A percentile compares a stretch with the other conserved stretches of the same genome.
These are phyloP conservation scores for Pseudachorutes palmiensis DNA, from an alignment of 1,140 invertebrate genomes.

Conservation along the genomic window DNA sequence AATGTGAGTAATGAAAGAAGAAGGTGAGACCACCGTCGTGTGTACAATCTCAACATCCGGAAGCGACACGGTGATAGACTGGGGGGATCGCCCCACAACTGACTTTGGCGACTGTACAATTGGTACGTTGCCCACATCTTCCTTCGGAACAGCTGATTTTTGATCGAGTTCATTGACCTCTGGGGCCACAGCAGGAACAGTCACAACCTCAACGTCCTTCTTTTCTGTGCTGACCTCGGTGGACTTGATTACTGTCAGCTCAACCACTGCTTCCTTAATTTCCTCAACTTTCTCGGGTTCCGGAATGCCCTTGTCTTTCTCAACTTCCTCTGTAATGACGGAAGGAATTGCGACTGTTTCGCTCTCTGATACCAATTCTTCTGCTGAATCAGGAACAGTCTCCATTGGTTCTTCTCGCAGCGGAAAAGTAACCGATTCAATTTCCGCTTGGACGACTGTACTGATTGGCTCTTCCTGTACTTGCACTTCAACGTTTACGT, in stretches of 20 bases:
- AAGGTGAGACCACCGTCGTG: background rate
- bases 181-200: background rate
- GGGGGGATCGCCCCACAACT: background rate
- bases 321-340: constrained; percentile 1
- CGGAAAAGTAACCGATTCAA: no score
- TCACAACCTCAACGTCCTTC: background rate
- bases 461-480: no score
- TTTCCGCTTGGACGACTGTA: no score
- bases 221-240: background rate
- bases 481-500: no score
- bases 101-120: background rate
- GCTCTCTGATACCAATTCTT: background rate
- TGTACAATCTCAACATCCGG: constrained; percentile 9
- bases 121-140: background rate
- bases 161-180: no score
- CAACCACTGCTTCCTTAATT: no score
- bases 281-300: constrained; percentile 13
- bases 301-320: background rate
- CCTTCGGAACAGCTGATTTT: no score
- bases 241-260: background rate
- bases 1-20: background rate
- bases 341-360: background rate
- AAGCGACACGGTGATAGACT: background rate
- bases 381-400: no score
- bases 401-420: no score